Evolutionary conservation across 2,113 vertebrate genomes (phyloP).

Genomic region (Theropithecus gelada): DNA sequence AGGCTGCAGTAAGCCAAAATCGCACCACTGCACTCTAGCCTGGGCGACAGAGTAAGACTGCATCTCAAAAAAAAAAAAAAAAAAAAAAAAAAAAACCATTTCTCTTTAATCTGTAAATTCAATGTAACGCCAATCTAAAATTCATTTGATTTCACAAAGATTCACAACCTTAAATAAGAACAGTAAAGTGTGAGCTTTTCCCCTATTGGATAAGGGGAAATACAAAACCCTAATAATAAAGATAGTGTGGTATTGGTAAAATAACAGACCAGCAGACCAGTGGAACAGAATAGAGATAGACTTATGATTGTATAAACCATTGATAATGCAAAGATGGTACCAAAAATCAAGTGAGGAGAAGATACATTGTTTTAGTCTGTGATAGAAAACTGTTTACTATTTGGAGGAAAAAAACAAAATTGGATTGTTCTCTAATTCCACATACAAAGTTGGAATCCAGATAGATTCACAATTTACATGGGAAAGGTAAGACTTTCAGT

Average conservation of each 20-base stretch:
- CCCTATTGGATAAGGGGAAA: not conserved
- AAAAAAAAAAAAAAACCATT: not conserved
- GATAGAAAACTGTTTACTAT: not conserved
- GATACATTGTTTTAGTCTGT: not conserved
- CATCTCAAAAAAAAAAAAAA: too few relatives aligned
- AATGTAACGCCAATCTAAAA: not conserved
- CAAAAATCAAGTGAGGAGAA: not conserved
- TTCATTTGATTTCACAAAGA: not conserved
- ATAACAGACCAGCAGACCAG: not conserved
- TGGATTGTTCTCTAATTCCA: not conserved
- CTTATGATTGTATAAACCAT: not conserved
- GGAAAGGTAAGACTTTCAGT: not conserved
- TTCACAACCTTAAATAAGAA: not conserved
- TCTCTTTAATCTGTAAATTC: not conserved
- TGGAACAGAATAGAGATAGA: not conserved
- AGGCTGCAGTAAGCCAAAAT: too few relatives aligned
- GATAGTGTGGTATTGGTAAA: not conserved
- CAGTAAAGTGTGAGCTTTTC: not conserved
- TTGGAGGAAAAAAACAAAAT: constrained; percentile 15
- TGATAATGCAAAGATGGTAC: not conserved
- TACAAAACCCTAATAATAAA: not conserved
- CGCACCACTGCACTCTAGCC: too few relatives aligned
- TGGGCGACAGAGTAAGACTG: too few relatives aligned
- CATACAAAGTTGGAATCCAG: not conserved
- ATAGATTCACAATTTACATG: not conserved